These are phyloP conservation scores for Carlito syrichta DNA, from an alignment of 2,113 vertebrate genomes.

Conservation along the genomic window DNA sequence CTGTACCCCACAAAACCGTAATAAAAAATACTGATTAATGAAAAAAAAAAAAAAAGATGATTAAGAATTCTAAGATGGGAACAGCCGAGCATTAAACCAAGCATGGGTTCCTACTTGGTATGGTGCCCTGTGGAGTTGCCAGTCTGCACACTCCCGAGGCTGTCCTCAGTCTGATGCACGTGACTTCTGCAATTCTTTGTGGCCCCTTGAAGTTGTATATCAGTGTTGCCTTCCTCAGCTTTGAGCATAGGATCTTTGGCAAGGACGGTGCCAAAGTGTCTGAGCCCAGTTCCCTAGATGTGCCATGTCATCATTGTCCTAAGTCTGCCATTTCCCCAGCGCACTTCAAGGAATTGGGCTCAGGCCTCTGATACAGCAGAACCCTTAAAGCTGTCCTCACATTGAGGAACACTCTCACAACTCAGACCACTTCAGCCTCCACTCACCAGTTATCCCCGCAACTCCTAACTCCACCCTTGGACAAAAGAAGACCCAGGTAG, in stretches of 20 bases:
- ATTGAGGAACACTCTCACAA: not conserved
- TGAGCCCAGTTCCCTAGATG: not conserved
- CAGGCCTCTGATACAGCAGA: not conserved
- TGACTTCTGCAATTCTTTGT: not conserved
- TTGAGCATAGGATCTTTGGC: not conserved
- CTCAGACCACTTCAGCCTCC: not conserved
- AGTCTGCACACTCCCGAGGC: not conserved
- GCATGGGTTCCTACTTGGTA: too few relatives aligned
- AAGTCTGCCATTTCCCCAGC: too few relatives aligned
- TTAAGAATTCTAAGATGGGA: too few relatives aligned
- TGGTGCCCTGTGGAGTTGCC: rapidly evolving
- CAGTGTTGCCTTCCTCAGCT: not conserved
- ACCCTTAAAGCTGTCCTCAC: not conserved
- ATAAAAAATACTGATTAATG: too few relatives aligned
- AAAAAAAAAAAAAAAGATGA: too few relatives aligned
- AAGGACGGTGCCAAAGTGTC: not conserved
- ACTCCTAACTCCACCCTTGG: not conserved
- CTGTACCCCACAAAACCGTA: too few relatives aligned
- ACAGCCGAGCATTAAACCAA: not conserved
- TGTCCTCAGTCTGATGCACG: not conserved
- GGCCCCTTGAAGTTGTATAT: not conserved
- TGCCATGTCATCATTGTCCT: not conserved
- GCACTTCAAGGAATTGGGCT: not conserved
- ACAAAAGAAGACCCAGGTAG: not conserved
- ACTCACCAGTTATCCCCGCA: too few relatives aligned